Base-by-base conservation (phyloP, 2,888 invertebrate species). In the Caenorhabditis parvicauda region DNA sequence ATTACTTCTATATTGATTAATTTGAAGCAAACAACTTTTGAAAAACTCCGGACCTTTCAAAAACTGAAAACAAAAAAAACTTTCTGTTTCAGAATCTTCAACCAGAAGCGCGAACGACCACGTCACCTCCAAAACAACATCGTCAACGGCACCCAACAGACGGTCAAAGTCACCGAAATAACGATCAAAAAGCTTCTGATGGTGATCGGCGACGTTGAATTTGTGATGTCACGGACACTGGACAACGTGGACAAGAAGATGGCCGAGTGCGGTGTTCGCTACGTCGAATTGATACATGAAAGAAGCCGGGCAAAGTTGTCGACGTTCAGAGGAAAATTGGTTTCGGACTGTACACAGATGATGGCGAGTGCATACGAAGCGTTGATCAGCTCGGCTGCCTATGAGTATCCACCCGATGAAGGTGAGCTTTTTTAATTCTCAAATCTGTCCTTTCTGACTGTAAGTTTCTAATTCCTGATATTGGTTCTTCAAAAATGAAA, bases 121-220 rank as follows among this genome's bases (percentile, higher is more conserved):
- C 58, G 58, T 45, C 44, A 58, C 44, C 12, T 32, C 12, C 32
- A 32, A 32, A 32, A 32, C 12, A 32, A 52, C n/a, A 52, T n/a
- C n/a, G n/a, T n/a, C n/a, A n/a, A n/a, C n/a, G n/a, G n/a, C n/a
- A n/a, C n/a, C n/a, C n/a, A n/a, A n/a, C n/a, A n/a, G n/a, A n/a
- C n/a, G n/a, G n/a, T n/a, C n/a, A n/a, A n/a, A n/a, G n/a, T n/a
- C n/a, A n/a, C n/a, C n/a, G n/a, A 32, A n/a, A 32, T 67, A 1
- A 70, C 68, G n/a, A 72, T 75, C 19, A 67, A 75, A 35, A 76
- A 77, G 43, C 59, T 81, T 28, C 53, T 81, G 22, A 76, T 79
- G 17, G 69, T 74, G 5, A 70, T 80, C 25, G 72, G 77, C 50
- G 81, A 81, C 54, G 58, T 81, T 14, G 78, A 81, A 44, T 81